Evolutionary conservation across 2,113 vertebrate species (phyloP), one percentile per base, ranked within the genome.

Genomic region (Platichthys flesus): DNA sequence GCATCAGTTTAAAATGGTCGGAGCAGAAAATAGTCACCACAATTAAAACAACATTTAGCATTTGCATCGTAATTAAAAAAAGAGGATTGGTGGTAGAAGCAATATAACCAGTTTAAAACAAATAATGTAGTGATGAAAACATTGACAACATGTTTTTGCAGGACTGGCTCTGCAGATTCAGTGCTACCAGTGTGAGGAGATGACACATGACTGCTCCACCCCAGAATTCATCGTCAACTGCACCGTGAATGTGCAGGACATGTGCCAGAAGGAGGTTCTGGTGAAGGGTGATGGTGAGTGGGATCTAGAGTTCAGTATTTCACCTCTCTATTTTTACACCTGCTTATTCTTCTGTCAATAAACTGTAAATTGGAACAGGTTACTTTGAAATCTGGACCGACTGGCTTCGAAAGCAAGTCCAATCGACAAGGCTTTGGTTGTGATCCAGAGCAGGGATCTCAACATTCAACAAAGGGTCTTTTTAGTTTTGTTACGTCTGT

Each of bases 181-280:
- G 91, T 99, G 98, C 87, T 99, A 98, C 90, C 98, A 99, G 91
- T 99, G 98, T 74, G 97, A 99, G 84, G 97, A 99, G 92, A 96
- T 96, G 90, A 96, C 94, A 65, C 94, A 96, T 31, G 98, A 99
- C 92, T 99, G 98, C 92, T 96, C 97, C 5, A 95, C 96, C 0
- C 96, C 97, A 0, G 96, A 99, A 83, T 98, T 97, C 89, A 96
- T 99, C 1, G 98, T 98, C 52, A 99, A 99, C 88, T 99, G 98
- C 86, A 99, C 98, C 0, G 96, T 99, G 49, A 99, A 99, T 0
- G 98, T 99, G 40, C 98, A 99, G 93, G 96, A 99, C 91, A 98
- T 96, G 95, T 99, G 98, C 90, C 98, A 99, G 93, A 99, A 99
- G 83, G 98, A 99, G 94, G 97, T 99, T 9, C 95, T 99, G 90